These are phyloP conservation scores for Drosophila neonasuta DNA, from an alignment of 2,888 invertebrate species.

Conservation along the genomic window DNA sequence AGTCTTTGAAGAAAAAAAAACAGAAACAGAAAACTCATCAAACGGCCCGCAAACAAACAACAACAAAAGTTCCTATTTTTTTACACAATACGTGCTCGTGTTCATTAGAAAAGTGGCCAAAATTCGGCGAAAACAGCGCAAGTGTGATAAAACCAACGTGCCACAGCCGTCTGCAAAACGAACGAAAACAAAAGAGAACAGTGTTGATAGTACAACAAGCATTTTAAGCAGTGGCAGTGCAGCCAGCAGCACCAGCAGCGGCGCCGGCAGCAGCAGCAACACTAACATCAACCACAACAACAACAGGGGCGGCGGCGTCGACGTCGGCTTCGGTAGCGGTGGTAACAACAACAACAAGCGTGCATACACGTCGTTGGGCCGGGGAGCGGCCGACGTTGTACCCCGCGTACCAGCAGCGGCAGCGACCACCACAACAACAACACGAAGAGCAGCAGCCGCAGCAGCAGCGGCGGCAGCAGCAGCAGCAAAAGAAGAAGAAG, in stretches of 20 bases:
- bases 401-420: conserved; percentile 44
- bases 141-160: conserved; percentile 71
- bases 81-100: conserved; percentile 53
- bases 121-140: conserved; percentile 78
- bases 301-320: conserved; percentile 31
- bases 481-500: conserved; percentile 17
- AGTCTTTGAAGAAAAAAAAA: conserved; percentile 43
- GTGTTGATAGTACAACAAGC: conserved; percentile 69
- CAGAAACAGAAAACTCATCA: conserved; percentile 41
- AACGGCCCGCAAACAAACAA: conserved; percentile 30
- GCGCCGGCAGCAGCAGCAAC: conserved; percentile 34
- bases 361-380: conserved; percentile 59
- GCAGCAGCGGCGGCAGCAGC: conserved; percentile 11
- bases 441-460: conserved; percentile 31
- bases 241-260: conserved; percentile 54
- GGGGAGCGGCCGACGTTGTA: conserved; percentile 65
- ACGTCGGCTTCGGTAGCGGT: conserved; percentile 21
- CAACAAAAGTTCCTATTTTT: conserved; percentile 59
- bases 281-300: conserved; percentile 44
- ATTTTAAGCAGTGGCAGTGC: conserved; percentile 55
- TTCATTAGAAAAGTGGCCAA: conserved; percentile 70
- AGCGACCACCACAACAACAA: conserved; percentile 19
- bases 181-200: conserved; percentile 72
- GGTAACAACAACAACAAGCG: conserved; percentile 39
- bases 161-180: conserved; percentile 66